Percentiles rank a stretch among this genome's conserved stretches.
These are phyloP conservation scores for Patella depressa DNA, from an alignment of 2,888 invertebrate species.

Conservation along the genomic window DNA sequence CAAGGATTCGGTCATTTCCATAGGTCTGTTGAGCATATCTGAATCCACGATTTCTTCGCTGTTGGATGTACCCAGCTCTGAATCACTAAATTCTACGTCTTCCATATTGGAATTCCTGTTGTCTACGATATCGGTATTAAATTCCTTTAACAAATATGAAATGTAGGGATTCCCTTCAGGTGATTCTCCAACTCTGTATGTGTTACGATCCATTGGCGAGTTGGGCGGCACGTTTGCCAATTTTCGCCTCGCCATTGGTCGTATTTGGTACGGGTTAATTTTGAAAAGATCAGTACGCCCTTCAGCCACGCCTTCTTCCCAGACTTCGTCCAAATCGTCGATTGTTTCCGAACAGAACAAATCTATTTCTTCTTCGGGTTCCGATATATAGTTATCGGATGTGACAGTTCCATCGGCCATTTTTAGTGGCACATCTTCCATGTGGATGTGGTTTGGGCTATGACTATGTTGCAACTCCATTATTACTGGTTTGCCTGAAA, in stretches of 20 bases:
- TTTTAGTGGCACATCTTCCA: too few relatives aligned
- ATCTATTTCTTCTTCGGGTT: constrained; percentile 1
- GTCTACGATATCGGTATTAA: background rate
- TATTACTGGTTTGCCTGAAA: too few relatives aligned
- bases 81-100: too few relatives aligned
- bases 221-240: background rate
- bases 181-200: background rate
- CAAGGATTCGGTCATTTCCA: too few relatives aligned
- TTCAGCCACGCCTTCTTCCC: background rate
- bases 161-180: background rate
- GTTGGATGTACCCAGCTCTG: too few relatives aligned
- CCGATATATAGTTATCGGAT: background rate
- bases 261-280: background rate
- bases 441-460: too few relatives aligned
- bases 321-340: constrained; percentile 37
- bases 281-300: background rate
- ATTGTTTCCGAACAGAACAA: constrained; percentile 38
- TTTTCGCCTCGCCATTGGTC: background rate
- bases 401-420: too few relatives aligned
- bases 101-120: too few relatives aligned
- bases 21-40: too few relatives aligned
- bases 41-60: too few relatives aligned
- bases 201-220: too few relatives aligned
- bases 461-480: too few relatives aligned
- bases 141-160: background rate